Percentiles rank a stretch among this genome's conserved stretches.
phyloP scores from a whole-genome alignment of 2,113 vertebrate species.

The Oryctolagus cuniculus region mOryCun1.1 NC_091437.1:56881001-56881500 shows the following conservation, averaged over 20 bases:
- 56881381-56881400: background rate
- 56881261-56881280: background rate
- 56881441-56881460: background rate
- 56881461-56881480: background rate
- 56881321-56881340: background rate
- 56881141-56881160: background rate
- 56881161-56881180: background rate
- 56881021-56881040: background rate
- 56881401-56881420: background rate
- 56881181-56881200: background rate
- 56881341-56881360: background rate
- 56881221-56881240: background rate
- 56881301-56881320: background rate
- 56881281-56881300: background rate
- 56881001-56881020: constrained; percentile 64
- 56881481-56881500: too few species aligned
- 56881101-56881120: background rate
- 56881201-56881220: background rate
- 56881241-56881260: background rate
- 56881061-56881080: constrained; percentile 14
- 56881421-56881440: background rate
- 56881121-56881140: background rate
- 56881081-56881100: background rate
- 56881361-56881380: background rate
- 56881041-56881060: constrained; percentile 32